Evolutionary conservation across 2,113 vertebrate species (phyloP).

Genomic region (Eurystomus gularis): DNA sequence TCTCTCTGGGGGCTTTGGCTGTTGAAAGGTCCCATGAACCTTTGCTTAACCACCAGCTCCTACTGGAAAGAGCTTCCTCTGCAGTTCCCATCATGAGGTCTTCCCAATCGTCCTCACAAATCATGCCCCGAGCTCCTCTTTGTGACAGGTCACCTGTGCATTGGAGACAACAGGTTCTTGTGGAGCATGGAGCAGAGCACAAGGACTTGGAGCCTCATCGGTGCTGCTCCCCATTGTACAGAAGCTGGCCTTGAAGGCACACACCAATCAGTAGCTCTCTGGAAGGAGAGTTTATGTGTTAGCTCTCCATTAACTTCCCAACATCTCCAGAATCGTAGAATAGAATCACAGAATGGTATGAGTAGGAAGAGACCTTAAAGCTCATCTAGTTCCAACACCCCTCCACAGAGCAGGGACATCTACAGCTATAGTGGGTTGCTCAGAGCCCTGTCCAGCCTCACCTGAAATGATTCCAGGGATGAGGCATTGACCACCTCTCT

Average conservation of each 20-base stretch:
- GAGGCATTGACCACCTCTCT: background rate
- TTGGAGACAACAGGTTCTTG: fast-evolving
- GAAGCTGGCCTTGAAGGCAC: background rate
- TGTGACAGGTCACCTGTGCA: fast-evolving
- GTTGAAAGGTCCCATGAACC: fast-evolving
- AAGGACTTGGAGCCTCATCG: background rate
- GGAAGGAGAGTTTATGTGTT: background rate
- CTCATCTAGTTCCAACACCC: background rate
- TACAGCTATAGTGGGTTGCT: background rate
- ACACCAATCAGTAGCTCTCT: fast-evolving
- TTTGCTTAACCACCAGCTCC: background rate
- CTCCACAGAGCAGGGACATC: background rate
- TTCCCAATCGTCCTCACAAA: background rate
- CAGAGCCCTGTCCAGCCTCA: background rate
- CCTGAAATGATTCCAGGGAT: background rate
- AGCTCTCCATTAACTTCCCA: background rate
- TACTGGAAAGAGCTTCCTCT: background rate
- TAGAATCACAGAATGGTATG: background rate
- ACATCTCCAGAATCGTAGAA: background rate
- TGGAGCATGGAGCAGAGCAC: background rate
- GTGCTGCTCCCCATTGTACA: background rate
- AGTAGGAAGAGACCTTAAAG: background rate
- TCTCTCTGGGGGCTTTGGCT: background rate
- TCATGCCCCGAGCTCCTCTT: background rate
- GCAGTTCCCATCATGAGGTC: background rate